Conservation (phyloP, 2,888 invertebrate genomes). For the Agrilus cyanescens region DNA sequence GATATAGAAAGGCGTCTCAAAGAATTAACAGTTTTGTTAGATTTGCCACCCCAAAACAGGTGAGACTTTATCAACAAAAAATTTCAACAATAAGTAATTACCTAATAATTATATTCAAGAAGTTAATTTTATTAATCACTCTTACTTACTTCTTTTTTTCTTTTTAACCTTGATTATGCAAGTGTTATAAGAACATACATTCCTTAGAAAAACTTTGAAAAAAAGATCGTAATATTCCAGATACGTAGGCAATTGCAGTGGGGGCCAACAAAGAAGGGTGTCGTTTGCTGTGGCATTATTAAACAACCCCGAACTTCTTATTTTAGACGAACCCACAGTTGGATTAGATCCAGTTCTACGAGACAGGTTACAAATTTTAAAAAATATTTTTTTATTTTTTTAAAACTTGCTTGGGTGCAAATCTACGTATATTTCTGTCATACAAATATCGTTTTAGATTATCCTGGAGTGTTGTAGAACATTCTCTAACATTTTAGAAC, state of each 20-base stretch:
- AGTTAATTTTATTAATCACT: too few species aligned
- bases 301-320: slow-evolving; percentile 77
- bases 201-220: too few species aligned
- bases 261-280: slow-evolving; percentile 82
- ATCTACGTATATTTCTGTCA: not conserved
- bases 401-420: not conserved
- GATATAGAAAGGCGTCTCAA: slow-evolving; percentile 53
- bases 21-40: slow-evolving; percentile 58
- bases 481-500: too few species aligned
- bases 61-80: slow-evolving; percentile 9
- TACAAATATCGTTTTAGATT: too few species aligned
- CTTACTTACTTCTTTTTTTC: too few species aligned
- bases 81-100: too few species aligned
- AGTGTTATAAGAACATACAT: too few species aligned
- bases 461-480: too few species aligned
- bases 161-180: too few species aligned
- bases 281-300: slow-evolving; percentile 82
- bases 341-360: slow-evolving; percentile 82
- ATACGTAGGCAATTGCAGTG: slow-evolving; percentile 62
- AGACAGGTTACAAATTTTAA: slow-evolving; percentile 48
- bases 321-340: slow-evolving; percentile 90
- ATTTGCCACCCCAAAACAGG: slow-evolving; percentile 58
- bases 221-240: slow-evolving; percentile 11
- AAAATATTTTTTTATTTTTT: not conserved
- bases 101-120: too few species aligned